Evolutionary conservation across 2,888 invertebrate species (phyloP), one percentile per base, ranked within the genome.

Genomic region (Tipula lateralis): DNA sequence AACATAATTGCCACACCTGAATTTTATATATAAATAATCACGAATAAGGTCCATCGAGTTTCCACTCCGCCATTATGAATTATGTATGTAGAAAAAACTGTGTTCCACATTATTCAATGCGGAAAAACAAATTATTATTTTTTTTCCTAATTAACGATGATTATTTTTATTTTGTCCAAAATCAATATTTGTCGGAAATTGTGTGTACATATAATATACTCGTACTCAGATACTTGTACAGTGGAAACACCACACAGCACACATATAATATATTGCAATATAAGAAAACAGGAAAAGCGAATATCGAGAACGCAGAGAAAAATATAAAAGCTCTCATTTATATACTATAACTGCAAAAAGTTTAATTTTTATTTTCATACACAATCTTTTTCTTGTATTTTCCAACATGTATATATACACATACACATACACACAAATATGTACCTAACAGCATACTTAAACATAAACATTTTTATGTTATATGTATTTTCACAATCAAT

Each of bases 161-260:
- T 66, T 66, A 66, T 66, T 66, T 66, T 66, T 66, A 66, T 66
- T 66, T 66, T 66, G 66, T 24, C 66, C 66, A 66, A 66, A 66
- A 66, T 66, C 66, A 66, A 66, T 66, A 66, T 66, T 66, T 19
- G 66, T 66, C 13, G 24, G 66, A 66, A 66, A 66, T 24, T 66
- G 24, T 24, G 44, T 50, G 4, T 50, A 13, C n/a, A 44, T 44
- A 13, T 50, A n/a, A 16, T 50, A 50, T 1, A 50, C 16, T 19
- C 16, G 24, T 66, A n/a, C n/a, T n/a, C n/a, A n/a, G n/a, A n/a
- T n/a, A n/a, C n/a, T n/a, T n/a, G n/a, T n/a, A 66, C 66, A 66
- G 24, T 66, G 24, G 24, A 66, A 66, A 24, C 19, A n/a, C n/a
- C n/a, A 66, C 66, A 66, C 66, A 44, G 44, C 44, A 24, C 2